Conservation (phyloP, 1,140 invertebrate species). For the Lepidurus arcticus region DNA sequence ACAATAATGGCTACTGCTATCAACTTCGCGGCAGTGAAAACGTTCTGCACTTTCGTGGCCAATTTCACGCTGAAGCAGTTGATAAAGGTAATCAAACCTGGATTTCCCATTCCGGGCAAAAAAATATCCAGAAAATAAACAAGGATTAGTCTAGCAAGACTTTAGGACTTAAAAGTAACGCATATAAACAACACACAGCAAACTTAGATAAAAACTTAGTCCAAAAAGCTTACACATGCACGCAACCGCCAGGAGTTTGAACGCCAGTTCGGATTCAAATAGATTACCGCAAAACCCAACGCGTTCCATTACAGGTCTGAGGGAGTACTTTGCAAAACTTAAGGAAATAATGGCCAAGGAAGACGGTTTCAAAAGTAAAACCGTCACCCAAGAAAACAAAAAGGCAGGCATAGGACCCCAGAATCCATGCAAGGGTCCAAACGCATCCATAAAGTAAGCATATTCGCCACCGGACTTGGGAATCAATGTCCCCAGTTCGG, state of each 20-base stretch:
- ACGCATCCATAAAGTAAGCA: constrained; percentile 36
- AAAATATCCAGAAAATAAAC: constrained; percentile 41
- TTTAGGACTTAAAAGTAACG: too few species aligned
- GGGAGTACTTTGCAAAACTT: constrained; percentile 46
- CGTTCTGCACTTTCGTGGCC: constrained; percentile 84
- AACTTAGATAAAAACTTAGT: background rate
- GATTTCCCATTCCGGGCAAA: constrained; percentile 44
- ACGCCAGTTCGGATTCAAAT: background rate
- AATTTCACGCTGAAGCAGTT: constrained; percentile 93
- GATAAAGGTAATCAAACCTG: constrained; percentile 78
- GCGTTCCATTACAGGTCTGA: background rate
- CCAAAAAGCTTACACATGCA: background rate
- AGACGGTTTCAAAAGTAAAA: constrained; percentile 42
- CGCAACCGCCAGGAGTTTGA: background rate
- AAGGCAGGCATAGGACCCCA: constrained; percentile 41
- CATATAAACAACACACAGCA: background rate
- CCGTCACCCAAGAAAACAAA: constrained; percentile 43
- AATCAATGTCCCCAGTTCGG: constrained; percentile 56
- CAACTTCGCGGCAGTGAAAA: constrained; percentile 83
- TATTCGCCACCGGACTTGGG: constrained; percentile 89
- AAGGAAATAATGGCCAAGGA: constrained; percentile 43
- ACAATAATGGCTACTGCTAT: constrained; percentile 80
- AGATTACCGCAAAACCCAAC: background rate
- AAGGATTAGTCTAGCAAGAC: too few species aligned
- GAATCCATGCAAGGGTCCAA: constrained; percentile 27